phyloP scores from a whole-genome alignment of 2,113 vertebrate genomes.

The Miniopterus natalensis region DNA sequence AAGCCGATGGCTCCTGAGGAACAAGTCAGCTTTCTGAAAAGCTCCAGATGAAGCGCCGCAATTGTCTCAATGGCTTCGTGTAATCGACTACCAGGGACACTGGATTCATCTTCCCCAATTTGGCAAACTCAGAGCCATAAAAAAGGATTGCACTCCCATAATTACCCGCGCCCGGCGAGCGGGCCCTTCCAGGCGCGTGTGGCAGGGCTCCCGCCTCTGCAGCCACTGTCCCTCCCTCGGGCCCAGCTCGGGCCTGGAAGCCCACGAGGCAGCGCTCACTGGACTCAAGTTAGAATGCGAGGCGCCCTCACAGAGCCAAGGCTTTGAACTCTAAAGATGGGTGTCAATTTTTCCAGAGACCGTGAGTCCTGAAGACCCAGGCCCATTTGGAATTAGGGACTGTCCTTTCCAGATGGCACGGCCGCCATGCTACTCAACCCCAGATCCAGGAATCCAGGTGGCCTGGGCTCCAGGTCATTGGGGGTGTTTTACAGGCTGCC shows the following conservation, averaged over 20 bases:
- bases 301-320: neutral
- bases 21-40: constrained; percentile 77
- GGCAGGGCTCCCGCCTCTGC: neutral
- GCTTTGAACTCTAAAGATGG: neutral
- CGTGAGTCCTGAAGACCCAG: neutral
- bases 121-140: constrained; percentile 70
- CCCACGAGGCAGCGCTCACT: neutral
- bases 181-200: neutral
- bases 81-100: constrained; percentile 45
- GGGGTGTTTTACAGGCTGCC: neutral
- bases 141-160: constrained; percentile 55
- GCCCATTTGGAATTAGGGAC: neutral
- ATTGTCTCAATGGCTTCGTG: constrained; percentile 67
- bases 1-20: constrained; percentile 51
- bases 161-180: neutral
- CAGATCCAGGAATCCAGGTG: neutral
- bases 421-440: neutral
- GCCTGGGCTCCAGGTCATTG: neutral
- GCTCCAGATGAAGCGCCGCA: constrained; percentile 67
- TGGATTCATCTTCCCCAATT: constrained; percentile 22
- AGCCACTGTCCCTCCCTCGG: neutral
- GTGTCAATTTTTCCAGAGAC: neutral
- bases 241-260: neutral
- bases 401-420: neutral
- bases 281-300: neutral